Evolutionary conservation across 53 echinoderm and acorn worm genomes (phyloP).

Genomic region (Stichopus horrens): DNA sequence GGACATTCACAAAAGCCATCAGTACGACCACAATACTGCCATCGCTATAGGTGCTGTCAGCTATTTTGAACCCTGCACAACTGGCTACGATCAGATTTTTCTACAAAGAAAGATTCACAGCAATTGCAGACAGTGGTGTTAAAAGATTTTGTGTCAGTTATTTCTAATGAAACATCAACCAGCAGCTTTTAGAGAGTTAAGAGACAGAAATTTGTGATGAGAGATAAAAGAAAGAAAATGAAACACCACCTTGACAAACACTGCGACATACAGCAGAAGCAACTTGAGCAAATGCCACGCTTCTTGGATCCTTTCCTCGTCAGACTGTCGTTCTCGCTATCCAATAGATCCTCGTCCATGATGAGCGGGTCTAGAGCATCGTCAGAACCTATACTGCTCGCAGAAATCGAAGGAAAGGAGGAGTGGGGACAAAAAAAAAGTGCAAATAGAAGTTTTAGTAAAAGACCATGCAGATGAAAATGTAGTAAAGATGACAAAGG

Average conservation of each 20-base stretch:
- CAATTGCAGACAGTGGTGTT: no score
- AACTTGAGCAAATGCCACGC: conserved; percentile 43
- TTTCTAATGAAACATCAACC: neutral
- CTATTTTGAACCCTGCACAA: no score
- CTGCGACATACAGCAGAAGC: conserved; percentile 45
- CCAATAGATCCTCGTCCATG: conserved; percentile 93
- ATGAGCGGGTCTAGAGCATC: conserved; percentile 71
- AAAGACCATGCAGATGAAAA: neutral
- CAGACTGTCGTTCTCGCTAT: conserved; percentile 87
- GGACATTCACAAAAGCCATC: no score
- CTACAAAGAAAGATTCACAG: no score
- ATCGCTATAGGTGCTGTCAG: no score
- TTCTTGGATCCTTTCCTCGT: conserved; percentile 70
- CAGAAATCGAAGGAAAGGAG: conserved; percentile 7
- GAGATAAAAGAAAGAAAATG: neutral
- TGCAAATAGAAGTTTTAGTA: neutral
- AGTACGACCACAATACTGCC: no score
- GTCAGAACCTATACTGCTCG: conserved; percentile 69
- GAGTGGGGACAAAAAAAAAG: neutral
- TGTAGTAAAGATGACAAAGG: neutral
- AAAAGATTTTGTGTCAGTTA: no score
- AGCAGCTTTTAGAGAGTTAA: neutral
- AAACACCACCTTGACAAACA: conserved; percentile 38
- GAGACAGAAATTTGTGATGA: neutral
- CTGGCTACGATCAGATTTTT: no score